Base-by-base conservation (phyloP, 2,113 vertebrate species). In the Alaudala cheleensis region DNA sequence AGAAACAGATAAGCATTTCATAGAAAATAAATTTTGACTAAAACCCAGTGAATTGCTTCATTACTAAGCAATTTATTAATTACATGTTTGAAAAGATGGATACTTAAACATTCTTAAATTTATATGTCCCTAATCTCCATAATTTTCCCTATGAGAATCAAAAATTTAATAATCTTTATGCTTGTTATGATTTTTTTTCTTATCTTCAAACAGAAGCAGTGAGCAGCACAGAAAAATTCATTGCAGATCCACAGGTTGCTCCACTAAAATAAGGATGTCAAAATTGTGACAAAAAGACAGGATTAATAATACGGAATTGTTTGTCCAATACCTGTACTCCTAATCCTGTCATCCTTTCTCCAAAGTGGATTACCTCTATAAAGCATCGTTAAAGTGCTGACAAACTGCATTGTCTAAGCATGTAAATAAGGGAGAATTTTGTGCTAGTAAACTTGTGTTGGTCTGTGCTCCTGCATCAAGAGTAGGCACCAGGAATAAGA, bases 61-160 rank as follows among this genome's bases (percentile, higher is more conserved):
- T 31, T 60, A n/a, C 9, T 31, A 42, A n/a, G 29, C 6, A 3
- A 54, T 45, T 65, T 62, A 54, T n/a, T 70, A 88, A 58, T 40
- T 37, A 12, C 1, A 1, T 10, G 11, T 60, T 67, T 44, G 17
- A 44, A 42, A 76, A 82, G 19, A 44, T 33, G 16, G 14, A 58
- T 62, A 31, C 9, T 61, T 58, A 21, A 85, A 19, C 13, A n/a
- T 49, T 74, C 11, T 39, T 74, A 33, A 61, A 26, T 37, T 39
- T 84, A 6, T 26, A 8, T 3, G 7, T 60, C 21, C 20, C 44
- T 44, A 92, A 54, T 81, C 74, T 58, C 29, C 69, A n/a, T 14
- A 0, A 3, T 45, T 86, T 71, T 37, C 4, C 5, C 2, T 77
- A 40, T 16, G 3, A 64, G 3, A 71, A 33, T 21, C 0, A 71